Percentiles rank a stretch among this genome's conserved stretches.
phyloP scores from a whole-genome alignment of 2,888 invertebrate genomes.

The Trachelus stipa region DNA sequence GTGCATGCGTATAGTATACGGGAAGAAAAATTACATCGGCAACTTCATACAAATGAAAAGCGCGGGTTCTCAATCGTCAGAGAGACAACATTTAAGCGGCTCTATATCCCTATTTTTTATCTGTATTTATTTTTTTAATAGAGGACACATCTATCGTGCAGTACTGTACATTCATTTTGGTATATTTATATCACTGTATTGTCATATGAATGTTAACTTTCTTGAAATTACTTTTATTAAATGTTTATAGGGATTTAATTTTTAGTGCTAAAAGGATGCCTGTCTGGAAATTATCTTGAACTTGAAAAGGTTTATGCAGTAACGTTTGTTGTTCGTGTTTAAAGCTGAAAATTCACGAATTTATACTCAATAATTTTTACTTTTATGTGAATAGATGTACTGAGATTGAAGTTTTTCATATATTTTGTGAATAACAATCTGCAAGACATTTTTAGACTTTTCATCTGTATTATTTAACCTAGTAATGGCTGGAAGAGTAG shows the following conservation, averaged over 20 bases:
- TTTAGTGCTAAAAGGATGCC: not conserved
- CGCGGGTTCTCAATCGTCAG: not conserved
- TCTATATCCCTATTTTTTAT: not conserved
- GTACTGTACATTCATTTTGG: not conserved
- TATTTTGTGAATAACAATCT: not conserved
- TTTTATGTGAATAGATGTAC: not conserved
- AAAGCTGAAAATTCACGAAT: not conserved
- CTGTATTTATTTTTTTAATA: not conserved
- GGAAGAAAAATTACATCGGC: not conserved
- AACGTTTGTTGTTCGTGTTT: not conserved
- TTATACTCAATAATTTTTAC: not conserved
- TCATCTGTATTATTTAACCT: conserved; percentile 28
- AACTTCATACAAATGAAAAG: not conserved
- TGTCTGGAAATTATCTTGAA: not conserved
- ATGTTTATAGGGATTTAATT: not conserved
- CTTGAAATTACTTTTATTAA: not conserved
- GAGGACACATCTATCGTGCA: not conserved
- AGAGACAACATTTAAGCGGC: not conserved
- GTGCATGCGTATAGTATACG: not conserved
- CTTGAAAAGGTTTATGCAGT: not conserved
- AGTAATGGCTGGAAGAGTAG: conserved; percentile 51
- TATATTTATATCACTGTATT: not conserved
- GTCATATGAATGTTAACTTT: not conserved
- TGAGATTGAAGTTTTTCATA: not conserved
- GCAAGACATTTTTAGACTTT: not conserved